These are phyloP conservation scores for Myotis pilosus DNA, from an alignment of 2,797 vertebrate genomes.

Conservation along the genomic window DNA sequence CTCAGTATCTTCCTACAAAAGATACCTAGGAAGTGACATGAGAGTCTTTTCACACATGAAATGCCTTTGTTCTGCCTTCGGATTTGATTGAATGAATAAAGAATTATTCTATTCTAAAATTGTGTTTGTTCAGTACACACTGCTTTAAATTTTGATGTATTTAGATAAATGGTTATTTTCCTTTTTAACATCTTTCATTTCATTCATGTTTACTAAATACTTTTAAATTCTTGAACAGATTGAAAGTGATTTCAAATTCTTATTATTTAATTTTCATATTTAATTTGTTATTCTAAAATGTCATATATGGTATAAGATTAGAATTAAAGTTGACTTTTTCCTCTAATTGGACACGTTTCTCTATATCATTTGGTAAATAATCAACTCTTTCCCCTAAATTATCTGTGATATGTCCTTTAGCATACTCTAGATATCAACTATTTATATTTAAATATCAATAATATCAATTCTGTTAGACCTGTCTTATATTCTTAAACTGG, in stretches of 20 bases:
- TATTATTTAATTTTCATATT: neutral
- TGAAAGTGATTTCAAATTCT: neutral
- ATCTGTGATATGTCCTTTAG: neutral
- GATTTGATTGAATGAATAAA: neutral
- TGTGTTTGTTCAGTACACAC: neutral
- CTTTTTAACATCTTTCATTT: neutral
- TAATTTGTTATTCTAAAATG: neutral
- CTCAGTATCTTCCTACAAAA: neutral
- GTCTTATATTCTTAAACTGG: neutral
- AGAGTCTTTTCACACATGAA: neutral
- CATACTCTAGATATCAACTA: neutral
- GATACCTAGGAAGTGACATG: neutral
- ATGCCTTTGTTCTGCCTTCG: neutral
- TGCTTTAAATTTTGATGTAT: conserved; percentile 46
- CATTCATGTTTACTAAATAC: conserved; percentile 39
- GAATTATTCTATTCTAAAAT: neutral
- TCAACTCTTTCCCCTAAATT: neutral
- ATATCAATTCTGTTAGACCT: neutral
- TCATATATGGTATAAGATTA: neutral
- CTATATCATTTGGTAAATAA: neutral
- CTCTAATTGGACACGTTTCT: neutral
- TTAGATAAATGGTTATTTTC: neutral
- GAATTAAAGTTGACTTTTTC: neutral
- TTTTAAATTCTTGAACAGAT: neutral
- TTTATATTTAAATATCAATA: neutral